phyloP scores from a whole-genome alignment of 2,113 vertebrate genomes.

The Cardinalis cardinalis region DNA sequence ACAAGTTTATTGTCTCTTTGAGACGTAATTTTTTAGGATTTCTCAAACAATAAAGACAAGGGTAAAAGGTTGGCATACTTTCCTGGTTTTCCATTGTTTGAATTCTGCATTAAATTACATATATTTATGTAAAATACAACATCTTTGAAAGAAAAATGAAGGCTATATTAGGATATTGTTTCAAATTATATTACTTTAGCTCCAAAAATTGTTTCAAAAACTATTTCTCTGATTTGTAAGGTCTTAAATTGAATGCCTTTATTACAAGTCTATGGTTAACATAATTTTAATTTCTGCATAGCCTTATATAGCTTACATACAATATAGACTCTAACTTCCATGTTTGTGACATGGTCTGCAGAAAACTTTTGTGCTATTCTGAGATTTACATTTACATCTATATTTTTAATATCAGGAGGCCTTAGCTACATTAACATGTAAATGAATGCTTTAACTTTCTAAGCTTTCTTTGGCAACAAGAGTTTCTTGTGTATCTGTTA shows the following conservation, averaged over 20 bases:
- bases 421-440: not conserved
- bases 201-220: not conserved
- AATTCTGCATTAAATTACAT: not conserved
- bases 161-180: not conserved
- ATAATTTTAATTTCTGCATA: not conserved
- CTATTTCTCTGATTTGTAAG: not conserved
- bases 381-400: not conserved
- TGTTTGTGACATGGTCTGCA: not conserved
- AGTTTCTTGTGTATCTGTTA: not conserved
- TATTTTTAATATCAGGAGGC: not conserved
- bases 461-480: not conserved
- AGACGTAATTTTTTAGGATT: not conserved
- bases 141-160: not conserved
- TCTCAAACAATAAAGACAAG: not conserved
- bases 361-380: not conserved
- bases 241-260: not conserved
- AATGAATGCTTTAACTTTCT: not conserved
- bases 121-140: not conserved
- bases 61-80: accelerated
- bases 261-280: not conserved
- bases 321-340: not conserved
- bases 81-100: accelerated
- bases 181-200: not conserved
- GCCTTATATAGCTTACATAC: not conserved
- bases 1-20: not conserved